These are phyloP conservation scores for Orthochromis indermauri DNA, from an alignment of 2,113 vertebrate species.

Conservation along the genomic window DNA sequence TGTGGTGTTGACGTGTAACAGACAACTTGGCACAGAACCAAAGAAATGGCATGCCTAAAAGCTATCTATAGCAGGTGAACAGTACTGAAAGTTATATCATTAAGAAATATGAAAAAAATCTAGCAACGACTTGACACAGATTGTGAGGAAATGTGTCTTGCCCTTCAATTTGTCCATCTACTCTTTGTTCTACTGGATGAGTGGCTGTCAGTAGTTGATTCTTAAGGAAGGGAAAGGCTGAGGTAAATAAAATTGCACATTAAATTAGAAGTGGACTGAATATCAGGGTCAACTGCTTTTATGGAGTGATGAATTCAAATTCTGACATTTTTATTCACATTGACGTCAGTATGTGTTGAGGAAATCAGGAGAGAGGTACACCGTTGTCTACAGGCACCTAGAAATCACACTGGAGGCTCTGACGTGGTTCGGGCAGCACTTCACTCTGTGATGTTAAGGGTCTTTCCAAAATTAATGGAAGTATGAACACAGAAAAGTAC, in stretches of 20 bases:
- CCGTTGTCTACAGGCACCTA: background rate
- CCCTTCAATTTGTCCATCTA: background rate
- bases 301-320: background rate
- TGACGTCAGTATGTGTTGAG: background rate
- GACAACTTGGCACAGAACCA: background rate
- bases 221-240: background rate
- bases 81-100: background rate
- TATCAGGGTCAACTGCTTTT: background rate
- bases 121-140: background rate
- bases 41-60: background rate
- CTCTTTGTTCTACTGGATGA: background rate
- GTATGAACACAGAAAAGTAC: background rate
- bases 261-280: background rate
- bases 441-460: accelerated
- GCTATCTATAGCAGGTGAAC: background rate
- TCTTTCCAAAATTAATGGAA: background rate
- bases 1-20: background rate
- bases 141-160: background rate
- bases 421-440: background rate
- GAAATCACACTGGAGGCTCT: background rate
- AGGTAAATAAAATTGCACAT: background rate
- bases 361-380: background rate
- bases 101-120: background rate
- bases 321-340: background rate
- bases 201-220: background rate